Evolutionary conservation across 2,113 vertebrate genomes (phyloP).

Genomic region (Hepsetus odoe): DNA sequence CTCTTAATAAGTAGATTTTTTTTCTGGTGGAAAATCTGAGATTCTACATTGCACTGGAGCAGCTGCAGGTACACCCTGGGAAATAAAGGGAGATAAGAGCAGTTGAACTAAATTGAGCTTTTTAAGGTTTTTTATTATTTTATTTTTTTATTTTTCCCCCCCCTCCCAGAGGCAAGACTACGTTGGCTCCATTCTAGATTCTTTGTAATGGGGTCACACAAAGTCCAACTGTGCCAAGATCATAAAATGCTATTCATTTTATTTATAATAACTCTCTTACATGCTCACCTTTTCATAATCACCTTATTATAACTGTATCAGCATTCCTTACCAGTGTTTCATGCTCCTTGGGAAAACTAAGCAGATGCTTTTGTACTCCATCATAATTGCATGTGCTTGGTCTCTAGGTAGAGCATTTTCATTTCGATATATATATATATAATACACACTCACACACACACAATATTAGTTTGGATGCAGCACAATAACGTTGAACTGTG

Average conservation of each 20-base stretch:
- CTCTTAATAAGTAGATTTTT: neutral
- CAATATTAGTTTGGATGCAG: slow-evolving; percentile 19
- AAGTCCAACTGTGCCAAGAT: slow-evolving; percentile 9
- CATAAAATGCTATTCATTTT: slow-evolving; percentile 12
- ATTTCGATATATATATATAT: too few species aligned
- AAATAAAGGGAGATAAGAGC: slow-evolving; percentile 19
- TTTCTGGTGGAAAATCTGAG: neutral
- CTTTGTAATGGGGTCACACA: neutral
- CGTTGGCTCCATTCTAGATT: neutral
- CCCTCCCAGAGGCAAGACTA: neutral
- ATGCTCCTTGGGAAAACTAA: neutral
- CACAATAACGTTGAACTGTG: neutral
- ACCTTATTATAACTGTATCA: slow-evolving; percentile 9
- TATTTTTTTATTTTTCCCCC: neutral
- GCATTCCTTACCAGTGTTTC: neutral
- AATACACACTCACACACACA: too few species aligned
- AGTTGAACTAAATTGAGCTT: neutral
- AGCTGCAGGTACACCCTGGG: neutral
- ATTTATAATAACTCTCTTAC: slow-evolving; percentile 4
- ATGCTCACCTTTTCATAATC: neutral
- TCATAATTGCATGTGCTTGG: neutral
- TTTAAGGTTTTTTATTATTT: neutral
- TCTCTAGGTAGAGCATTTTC: neutral
- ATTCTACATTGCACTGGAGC: neutral
- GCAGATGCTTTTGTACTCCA: slow-evolving; percentile 8